Conservation (phyloP, 2,797 vertebrate genomes). For the Epinephelus coioides region DNA sequence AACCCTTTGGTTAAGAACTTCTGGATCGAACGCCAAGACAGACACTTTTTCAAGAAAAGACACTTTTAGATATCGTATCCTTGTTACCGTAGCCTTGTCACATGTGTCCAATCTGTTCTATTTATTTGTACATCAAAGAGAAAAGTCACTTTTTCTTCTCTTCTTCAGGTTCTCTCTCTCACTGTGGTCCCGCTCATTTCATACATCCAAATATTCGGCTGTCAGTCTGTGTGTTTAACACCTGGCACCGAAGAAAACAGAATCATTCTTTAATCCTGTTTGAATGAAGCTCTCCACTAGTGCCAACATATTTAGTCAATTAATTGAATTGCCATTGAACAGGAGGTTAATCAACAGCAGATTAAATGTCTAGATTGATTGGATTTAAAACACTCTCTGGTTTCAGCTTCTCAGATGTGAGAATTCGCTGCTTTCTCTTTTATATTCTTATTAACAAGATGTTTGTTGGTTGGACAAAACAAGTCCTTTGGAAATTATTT, state of each 20-base stretch:
- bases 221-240: not conserved
- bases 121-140: constrained; percentile 68
- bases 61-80: constrained; percentile 44
- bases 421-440: not conserved
- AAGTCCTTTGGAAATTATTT: not conserved
- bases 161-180: constrained; percentile 46
- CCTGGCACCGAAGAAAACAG: not conserved
- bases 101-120: constrained; percentile 53
- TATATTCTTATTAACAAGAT: not conserved
- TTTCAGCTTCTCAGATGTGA: not conserved
- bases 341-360: not conserved
- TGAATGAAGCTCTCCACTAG: not conserved
- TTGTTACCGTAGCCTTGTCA: constrained; percentile 39
- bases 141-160: constrained; percentile 14
- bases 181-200: constrained; percentile 37
- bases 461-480: not conserved
- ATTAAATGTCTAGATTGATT: not conserved
- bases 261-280: constrained; percentile 18
- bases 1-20: constrained; percentile 63
- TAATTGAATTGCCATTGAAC: not conserved
- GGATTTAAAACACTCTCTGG: not conserved
- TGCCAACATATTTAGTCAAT: not conserved
- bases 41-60: constrained; percentile 54
- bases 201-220: constrained; percentile 15
- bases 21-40: constrained; percentile 51